Evolutionary conservation across 2,797 vertebrate genomes (phyloP), one percentile per base, ranked within the genome.

Genomic region (Vespertilio murinus): DNA sequence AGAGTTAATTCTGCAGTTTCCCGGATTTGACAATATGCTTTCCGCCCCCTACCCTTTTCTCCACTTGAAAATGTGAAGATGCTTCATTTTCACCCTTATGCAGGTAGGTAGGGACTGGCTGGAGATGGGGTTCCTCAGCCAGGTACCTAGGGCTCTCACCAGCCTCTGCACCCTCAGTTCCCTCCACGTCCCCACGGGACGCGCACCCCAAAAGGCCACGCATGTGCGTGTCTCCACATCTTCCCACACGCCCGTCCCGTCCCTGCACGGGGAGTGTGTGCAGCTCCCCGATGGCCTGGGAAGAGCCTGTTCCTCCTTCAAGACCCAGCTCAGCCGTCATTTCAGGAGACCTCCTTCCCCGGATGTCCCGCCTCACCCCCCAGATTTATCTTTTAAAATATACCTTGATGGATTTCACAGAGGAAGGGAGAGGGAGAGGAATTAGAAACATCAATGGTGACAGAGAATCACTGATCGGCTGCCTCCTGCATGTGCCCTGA

Each of bases 1-100:
- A 83, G 79, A 91, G 95, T 70, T 94, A 94, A 95, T 91, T 91
- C 91, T 82, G 75, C 82, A 8, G 61, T 73, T 93, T 71, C 81
- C 88, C 85, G 64, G 40, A 94, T 67, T 75, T 93, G 92, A 49
- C 86, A 42, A 25, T 77, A 64, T 12, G 18, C 56, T 67, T 8
- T 1, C 11, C 47, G n/a, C n/a, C 30, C 35, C 47, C 47, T 0
- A 22, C 42, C 77, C 65, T 75, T 67, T 69, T 77, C 86, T 69
- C 65, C 65, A 56, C 56, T 78, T 71, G 83, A 89, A 30, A 67
- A 42, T 12, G 23, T 77, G 52, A 47, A 74, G 59, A 13, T 11
- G n/a, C 77, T 56, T 47, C n/a, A 25, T 35, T 35, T 54, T 94
- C 74, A 69, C 11, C 52, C 38, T 65, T 22, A 20, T 14, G 14